Evolutionary conservation across 2,113 vertebrate species (phyloP), one percentile per base, ranked within the genome.

Genomic region (Setophaga kirtlandii): DNA sequence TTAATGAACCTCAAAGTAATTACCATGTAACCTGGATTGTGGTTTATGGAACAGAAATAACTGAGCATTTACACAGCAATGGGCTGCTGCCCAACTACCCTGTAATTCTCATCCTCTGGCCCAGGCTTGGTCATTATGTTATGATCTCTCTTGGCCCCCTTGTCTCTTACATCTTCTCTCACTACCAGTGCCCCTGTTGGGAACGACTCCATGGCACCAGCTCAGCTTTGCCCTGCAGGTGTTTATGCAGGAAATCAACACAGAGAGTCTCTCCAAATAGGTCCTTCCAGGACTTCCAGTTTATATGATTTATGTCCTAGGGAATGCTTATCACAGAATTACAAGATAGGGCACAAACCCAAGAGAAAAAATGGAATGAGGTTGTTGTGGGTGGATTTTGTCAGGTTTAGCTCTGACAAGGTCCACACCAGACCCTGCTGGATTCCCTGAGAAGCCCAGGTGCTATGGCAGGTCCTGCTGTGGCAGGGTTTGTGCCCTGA

Each of bases 1-100:
- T 97, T 97, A 97, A 98, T 97, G 97, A 94, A 93, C 79, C 93
- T 84, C 92, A 87, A 87, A 97, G 94, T 96, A 97, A 97, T 97
- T 97, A 94, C 92, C 59, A 35, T 41, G 79, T 93, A 95, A 92
- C 89, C 77, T 60, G 93, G 83, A 83, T 91, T 96, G 90, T 68
- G 97, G 96, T 95, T 96, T 96, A 89, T 19, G 15, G 86, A 92
- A 85, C 91, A 85, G 92, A 96, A 97, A 97, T 97, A 97, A 97
- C 93, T 4, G 2, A 86, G 94, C 77, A 82, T 85, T 97, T 92
- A 93, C 83, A 82, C 91, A 94, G 87, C 83, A 91, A 89, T 64
- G 87, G 93, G 76, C 62, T 97, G 91, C 85, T 87, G 81, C 76
- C 94, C 91, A 94, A 96, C 96, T 95, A 93, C 89, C 53, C 37